Evolutionary conservation across 2,888 invertebrate genomes (phyloP), one percentile per base, ranked within the genome.

Genomic region (Ceramica pisi): DNA sequence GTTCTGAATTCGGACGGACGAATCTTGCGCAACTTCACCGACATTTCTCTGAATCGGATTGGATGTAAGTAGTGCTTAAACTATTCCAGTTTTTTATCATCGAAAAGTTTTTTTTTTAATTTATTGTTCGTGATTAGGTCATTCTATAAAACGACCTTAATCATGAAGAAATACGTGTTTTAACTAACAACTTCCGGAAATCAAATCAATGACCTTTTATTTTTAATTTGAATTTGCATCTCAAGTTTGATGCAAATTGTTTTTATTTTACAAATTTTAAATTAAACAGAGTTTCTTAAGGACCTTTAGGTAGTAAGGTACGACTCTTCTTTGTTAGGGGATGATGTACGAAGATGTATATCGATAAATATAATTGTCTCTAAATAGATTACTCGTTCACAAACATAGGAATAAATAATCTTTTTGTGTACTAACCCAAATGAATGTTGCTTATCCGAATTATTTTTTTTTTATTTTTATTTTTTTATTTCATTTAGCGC

Each of bases 171-270:
- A 10, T 21, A n/a, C 0, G 9, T 19, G 1, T 21, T n/a, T 48
- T 48, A 10, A 69, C 19, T 57, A 10, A 23, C 12, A 5, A 59
- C 16, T 38, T 71, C 71, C 46, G 38, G 16, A 21, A 41, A 71
- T 59, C 19, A 71, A 70, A 59, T 70, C 56, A 21, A 10, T 46
- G 57, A 70, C 70, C 31, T 31, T 31, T 31, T 31, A 31, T 46
- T 46, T 63, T 1, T 4, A 23, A 19, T 44, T 23, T 23, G 19
- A 44, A 12, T 38, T 14, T 19, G 26, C 10, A 46, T 38, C 10
- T 7, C 16, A 46, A 46, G 10, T 41, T 53, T 21, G 4, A 41
- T 19, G 23, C 7, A 14, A 23, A 19, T 14, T 14, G 46, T 46
- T 26, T 26, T 26, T 53, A 14, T 41, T 16, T 41, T 12, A 3